A percentile compares a stretch with the other conserved stretches of the same genome.
Conservation (phyloP, 2,797 vertebrate species). For the Brotula barbata region DNA sequence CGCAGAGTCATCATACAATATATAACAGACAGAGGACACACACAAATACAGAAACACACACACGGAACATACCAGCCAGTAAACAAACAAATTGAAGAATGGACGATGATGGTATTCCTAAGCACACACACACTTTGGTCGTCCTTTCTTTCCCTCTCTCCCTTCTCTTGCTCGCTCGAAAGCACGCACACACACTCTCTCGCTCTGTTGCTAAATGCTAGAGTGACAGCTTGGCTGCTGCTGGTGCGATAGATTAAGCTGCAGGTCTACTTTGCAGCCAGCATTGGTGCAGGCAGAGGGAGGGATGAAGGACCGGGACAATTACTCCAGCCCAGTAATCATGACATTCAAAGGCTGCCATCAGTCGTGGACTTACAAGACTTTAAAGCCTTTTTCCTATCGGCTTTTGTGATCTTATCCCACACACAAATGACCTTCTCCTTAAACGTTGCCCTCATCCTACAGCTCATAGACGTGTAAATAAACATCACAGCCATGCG, state of each 20-base stretch:
- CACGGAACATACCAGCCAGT: constrained; percentile 58
- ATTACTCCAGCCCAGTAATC: constrained; percentile 68
- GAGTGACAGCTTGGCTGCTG: constrained; percentile 74
- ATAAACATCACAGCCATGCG: constrained; percentile 53
- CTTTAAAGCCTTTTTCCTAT: constrained; percentile 58
- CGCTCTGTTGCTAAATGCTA: constrained; percentile 65
- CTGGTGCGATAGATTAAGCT: constrained; percentile 75
- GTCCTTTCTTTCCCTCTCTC: constrained; percentile 30
- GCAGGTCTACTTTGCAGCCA: constrained; percentile 73
- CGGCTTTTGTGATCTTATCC: constrained; percentile 45
- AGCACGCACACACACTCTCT: constrained; percentile 49
- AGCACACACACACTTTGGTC: constrained; percentile 48
- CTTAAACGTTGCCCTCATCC: constrained; percentile 35
- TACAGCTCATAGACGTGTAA: constrained; percentile 48
- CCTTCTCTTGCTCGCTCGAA: constrained; percentile 3
- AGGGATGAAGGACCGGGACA: constrained; percentile 62
- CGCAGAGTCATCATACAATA: constrained; percentile 24
- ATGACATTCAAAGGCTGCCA: constrained; percentile 63
- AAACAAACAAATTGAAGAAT: constrained; percentile 61
- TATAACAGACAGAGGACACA: constrained; percentile 31
- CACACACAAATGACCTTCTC: constrained; percentile 47
- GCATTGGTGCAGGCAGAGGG: constrained; percentile 60
- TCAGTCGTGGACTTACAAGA: constrained; percentile 54
- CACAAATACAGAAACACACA: constrained; percentile 35
- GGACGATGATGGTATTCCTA: constrained; percentile 53